These are phyloP conservation scores for Dunckerocampus dactyliophorus DNA, from an alignment of 2,113 vertebrate species.

Conservation along the genomic window DNA sequence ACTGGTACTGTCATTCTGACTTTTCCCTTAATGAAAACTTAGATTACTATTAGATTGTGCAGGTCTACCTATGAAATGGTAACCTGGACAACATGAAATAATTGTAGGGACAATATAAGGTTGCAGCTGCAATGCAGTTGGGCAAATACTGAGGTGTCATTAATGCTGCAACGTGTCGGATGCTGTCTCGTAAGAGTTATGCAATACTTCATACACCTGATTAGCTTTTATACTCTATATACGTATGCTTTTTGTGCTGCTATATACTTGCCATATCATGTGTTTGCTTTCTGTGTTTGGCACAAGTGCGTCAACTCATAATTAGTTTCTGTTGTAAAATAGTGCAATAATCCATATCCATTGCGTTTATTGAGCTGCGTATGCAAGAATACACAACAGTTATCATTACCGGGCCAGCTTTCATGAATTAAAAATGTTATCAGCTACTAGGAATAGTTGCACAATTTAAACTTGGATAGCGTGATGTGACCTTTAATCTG, in stretches of 20 bases:
- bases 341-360: neutral
- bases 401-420: neutral
- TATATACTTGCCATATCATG: slow-evolving; percentile 14
- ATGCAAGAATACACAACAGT: neutral
- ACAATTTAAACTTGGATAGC: slow-evolving; percentile 13
- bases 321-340: slow-evolving; percentile 31
- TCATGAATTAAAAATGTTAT: neutral
- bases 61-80: neutral
- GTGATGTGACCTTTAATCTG: slow-evolving; percentile 29
- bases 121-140: neutral
- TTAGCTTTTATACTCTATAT: slow-evolving; percentile 38
- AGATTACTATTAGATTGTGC: too few relatives aligned
- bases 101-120: neutral
- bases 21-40: too few relatives aligned
- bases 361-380: neutral
- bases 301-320: slow-evolving; percentile 1
- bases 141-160: neutral
- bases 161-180: slow-evolving; percentile 7
- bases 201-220: slow-evolving; percentile 27
- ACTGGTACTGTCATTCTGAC: too few relatives aligned
- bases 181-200: slow-evolving; percentile 30
- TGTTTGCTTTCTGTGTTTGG: slow-evolving; percentile 33
- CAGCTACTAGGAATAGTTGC: neutral
- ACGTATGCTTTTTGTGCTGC: slow-evolving; percentile 24
- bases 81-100: neutral